Base-by-base conservation (phyloP, 2,113 vertebrate species). In the Jacana jacana region DNA sequence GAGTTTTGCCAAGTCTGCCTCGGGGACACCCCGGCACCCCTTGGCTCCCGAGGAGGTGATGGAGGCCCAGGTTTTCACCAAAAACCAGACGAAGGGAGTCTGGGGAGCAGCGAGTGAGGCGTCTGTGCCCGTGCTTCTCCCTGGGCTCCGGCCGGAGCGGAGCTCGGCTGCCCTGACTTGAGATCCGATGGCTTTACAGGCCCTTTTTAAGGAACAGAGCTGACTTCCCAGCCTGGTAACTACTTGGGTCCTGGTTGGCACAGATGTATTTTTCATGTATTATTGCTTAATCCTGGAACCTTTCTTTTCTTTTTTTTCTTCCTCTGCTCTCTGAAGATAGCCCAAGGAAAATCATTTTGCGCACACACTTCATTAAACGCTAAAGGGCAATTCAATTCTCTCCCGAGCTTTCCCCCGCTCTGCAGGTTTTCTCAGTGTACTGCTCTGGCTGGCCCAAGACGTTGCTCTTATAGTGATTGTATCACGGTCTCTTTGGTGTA, bases 51-150 rank as follows among this genome's bases (percentile, higher is more conserved):
- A 14, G 63, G 37, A 60, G 54, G n/a, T 12, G 12, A 4, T 63
- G 11, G 91, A 71, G 65, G 28, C 65, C 17, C 12, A 35, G 58
- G 15, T 3, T 44, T 4, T 14, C 49, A 3, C n/a, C n/a, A n/a
- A n/a, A n/a, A n/a, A n/a, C n/a, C n/a, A n/a, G n/a, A n/a, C n/a
- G n/a, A 6, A 48, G 46, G 12, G 60, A 17, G 31, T 6, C 33
- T 19, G 54, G 7, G 11, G 14, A 33, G 71, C 52, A 14, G n/a
- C 3, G 18, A 23, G 15, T 3, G 3, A 13, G 40, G 1, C 40
- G 23, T 31, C 61, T 9, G 1, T 12, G 17, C 54, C 35, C 1
- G 1, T 10, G 0, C 22, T 19, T 13, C 5, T 9, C 0, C 0
- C 2, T 15, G 48, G 11, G 33, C 48, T 52, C 49, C 33, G 39